Conservation (phyloP, 2,113 vertebrate species). For the Notothenia coriiceps region DNA sequence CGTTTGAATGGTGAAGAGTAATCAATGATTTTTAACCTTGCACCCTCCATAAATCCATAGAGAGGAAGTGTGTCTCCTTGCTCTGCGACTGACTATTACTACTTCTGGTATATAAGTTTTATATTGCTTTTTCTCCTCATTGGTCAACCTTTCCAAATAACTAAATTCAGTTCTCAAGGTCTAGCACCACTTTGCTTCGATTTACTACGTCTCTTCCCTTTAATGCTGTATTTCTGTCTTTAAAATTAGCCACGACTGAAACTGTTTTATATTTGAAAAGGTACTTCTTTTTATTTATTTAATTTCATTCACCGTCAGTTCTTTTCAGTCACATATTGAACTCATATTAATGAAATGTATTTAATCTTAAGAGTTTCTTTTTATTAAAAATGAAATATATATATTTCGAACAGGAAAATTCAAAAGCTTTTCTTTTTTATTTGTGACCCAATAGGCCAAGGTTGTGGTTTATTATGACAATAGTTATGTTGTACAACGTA, state of each 20-base stretch:
- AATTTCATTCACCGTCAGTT: background rate
- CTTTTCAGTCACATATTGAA: slow-evolving; percentile 3
- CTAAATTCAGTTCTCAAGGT: slow-evolving; percentile 23
- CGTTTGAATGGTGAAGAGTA: background rate
- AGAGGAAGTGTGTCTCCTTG: too few relatives aligned
- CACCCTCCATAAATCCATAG: background rate
- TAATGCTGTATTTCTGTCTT: slow-evolving; percentile 42
- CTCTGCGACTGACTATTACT: background rate
- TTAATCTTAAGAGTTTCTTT: background rate
- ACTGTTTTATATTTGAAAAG: slow-evolving; percentile 35
- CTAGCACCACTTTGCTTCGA: slow-evolving; percentile 38
- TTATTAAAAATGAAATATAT: too few relatives aligned
- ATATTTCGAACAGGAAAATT: background rate
- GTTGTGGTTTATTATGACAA: background rate
- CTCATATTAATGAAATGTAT: background rate
- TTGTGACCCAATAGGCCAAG: background rate
- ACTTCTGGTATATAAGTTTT: slow-evolving; percentile 13
- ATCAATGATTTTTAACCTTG: background rate
- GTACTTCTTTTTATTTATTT: slow-evolving; percentile 19
- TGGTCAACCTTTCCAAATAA: slow-evolving; percentile 44
- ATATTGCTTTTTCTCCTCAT: slow-evolving; percentile 21
- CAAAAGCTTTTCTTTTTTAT: background rate
- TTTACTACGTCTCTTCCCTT: slow-evolving; percentile 39
- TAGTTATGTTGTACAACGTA: background rate
- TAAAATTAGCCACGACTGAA: slow-evolving; percentile 31